Conservation (phyloP, 2,113 vertebrate genomes). For the Pangasianodon hypophthalmus region DNA sequence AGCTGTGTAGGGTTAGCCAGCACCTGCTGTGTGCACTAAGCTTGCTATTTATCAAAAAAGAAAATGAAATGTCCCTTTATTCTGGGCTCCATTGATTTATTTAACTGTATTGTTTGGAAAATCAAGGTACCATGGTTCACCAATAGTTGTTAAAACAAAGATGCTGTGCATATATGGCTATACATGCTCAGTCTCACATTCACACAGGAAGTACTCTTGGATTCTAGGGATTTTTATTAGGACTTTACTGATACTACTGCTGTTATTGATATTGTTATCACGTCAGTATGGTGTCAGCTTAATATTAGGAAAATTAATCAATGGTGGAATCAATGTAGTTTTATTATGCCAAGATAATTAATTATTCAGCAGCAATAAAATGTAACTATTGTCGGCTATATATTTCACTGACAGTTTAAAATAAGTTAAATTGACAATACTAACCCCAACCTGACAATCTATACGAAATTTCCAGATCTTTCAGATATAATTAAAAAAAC, state of each 20-base stretch:
- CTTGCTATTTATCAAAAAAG: constrained; percentile 24
- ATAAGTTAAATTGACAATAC: background rate
- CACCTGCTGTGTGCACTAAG: constrained; percentile 11
- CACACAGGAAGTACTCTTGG: background rate
- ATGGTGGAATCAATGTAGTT: background rate
- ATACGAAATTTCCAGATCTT: background rate
- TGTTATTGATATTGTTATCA: background rate
- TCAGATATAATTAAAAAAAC: background rate
- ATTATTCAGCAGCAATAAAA: background rate
- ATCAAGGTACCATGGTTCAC: background rate
- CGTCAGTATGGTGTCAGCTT: background rate
- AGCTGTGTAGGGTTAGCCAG: constrained; percentile 13
- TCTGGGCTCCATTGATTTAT: background rate
- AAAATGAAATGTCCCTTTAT: constrained; percentile 25
- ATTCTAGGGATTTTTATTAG: background rate
- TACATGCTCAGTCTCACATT: background rate
- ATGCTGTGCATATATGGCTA: background rate
- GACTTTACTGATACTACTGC: background rate
- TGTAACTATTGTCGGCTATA: background rate
- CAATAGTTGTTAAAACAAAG: background rate
- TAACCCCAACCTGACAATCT: background rate
- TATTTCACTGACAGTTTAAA: background rate
- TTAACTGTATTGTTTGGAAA: background rate
- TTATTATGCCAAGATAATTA: background rate
- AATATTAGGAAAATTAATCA: background rate